These are phyloP conservation scores for Theonella swinhoei DNA, from an alignment of 37 sponge, comb jelly and placozoan genomes.

Conservation along the genomic window DNA sequence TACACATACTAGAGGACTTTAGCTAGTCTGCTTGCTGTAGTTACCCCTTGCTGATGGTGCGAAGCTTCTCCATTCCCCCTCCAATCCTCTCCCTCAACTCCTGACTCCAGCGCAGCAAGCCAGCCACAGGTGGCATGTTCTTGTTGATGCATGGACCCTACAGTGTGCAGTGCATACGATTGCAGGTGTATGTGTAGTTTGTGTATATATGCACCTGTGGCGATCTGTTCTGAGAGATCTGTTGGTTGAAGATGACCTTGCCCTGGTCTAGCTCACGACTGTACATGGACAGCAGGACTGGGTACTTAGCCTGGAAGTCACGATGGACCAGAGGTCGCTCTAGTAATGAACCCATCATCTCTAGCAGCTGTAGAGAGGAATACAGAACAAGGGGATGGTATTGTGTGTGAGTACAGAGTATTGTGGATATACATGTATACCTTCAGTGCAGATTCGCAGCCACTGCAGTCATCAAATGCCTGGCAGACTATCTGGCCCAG, in stretches of 20 bases:
- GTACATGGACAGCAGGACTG: slow-evolving; percentile 77
- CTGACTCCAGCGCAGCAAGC: slow-evolving; percentile 88
- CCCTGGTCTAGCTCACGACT: slow-evolving; percentile 80
- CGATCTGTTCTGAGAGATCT: slow-evolving; percentile 27
- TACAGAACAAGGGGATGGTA: neutral
- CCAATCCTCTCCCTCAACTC: slow-evolving; percentile 85
- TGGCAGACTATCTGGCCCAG: slow-evolving; percentile 85
- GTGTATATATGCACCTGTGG: neutral
- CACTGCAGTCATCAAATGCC: slow-evolving; percentile 94
- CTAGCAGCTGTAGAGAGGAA: slow-evolving; percentile 66
- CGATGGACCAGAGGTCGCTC: slow-evolving; percentile 86
- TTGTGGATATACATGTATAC: slow-evolving; percentile 8
- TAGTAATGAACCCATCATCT: slow-evolving; percentile 88
- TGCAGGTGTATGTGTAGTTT: neutral
- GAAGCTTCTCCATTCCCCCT: slow-evolving; percentile 67
- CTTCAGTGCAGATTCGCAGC: slow-evolving; percentile 86
- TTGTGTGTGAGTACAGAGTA: neutral
- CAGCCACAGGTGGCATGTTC: slow-evolving; percentile 97
- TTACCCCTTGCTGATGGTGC: slow-evolving; percentile 79
- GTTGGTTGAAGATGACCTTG: slow-evolving; percentile 87
- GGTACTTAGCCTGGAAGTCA: slow-evolving; percentile 90
- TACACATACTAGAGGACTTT: neutral
- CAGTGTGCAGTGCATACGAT: neutral
- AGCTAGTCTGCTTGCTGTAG: neutral
- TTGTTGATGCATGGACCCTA: slow-evolving; percentile 78